phyloP scores from a whole-genome alignment of 1,140 invertebrate species.

The Elysia chlorotica region DNA sequence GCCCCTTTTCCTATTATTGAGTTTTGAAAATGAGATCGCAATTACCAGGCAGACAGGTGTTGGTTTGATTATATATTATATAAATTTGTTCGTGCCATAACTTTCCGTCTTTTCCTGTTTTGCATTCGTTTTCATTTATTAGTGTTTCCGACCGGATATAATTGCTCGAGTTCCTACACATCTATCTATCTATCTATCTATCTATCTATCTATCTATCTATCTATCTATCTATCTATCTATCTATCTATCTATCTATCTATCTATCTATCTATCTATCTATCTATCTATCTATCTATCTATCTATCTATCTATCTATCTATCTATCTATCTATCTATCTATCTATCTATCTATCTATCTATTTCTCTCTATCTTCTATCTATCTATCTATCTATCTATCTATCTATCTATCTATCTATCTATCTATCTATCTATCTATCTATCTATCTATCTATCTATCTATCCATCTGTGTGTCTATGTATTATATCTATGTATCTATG shows the following conservation, averaged over 20 bases:
- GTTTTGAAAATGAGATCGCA: too few species aligned
- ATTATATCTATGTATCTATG: neutral
- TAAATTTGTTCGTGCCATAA: too few species aligned
- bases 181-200: neutral
- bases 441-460: neutral
- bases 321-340: neutral
- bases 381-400: conserved; percentile 6
- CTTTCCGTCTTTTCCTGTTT: too few species aligned
- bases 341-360: neutral
- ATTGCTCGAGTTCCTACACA: too few species aligned
- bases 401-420: neutral
- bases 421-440: neutral
- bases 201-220: neutral
- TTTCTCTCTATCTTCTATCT: neutral
- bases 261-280: conserved; percentile 4
- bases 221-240: neutral
- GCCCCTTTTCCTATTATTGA: too few species aligned
- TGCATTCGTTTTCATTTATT: too few species aligned
- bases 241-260: neutral
- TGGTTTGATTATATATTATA: too few species aligned
- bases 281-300: neutral
- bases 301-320: neutral
- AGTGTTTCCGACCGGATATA: too few species aligned
- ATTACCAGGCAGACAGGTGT: too few species aligned
- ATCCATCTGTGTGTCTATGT: neutral